A percentile compares a stretch with the other conserved stretches of the same genome.
Evolutionary conservation across 2,888 invertebrate species (phyloP).

Genomic region (Pinctada fucata): DNA sequence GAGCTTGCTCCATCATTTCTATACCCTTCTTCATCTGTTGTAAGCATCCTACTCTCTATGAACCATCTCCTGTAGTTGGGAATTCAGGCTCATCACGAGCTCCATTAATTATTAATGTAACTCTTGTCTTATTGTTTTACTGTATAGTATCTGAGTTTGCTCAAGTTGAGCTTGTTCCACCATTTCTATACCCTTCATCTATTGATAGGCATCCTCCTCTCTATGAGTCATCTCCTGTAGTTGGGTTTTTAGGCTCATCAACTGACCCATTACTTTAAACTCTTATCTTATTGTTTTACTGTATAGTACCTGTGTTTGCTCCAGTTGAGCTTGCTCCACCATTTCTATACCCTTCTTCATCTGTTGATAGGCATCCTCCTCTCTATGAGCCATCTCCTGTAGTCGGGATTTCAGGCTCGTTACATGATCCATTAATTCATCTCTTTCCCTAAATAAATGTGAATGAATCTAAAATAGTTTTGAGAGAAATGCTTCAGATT

Average conservation of each 20-base stretch:
- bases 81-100: slow-evolving; percentile 65
- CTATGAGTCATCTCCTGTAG: slow-evolving; percentile 66
- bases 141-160: slow-evolving; percentile 71
- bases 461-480: not conserved
- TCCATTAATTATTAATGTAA: slow-evolving; percentile 71
- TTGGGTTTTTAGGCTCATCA: slow-evolving; percentile 62
- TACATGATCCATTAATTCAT: slow-evolving; percentile 71
- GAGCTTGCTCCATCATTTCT: slow-evolving; percentile 74
- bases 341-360: slow-evolving; percentile 73
- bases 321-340: slow-evolving; percentile 75
- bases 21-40: slow-evolving; percentile 74
- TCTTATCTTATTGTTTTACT: slow-evolving; percentile 62
- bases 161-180: slow-evolving; percentile 76
- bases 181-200: slow-evolving; percentile 75
- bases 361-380: slow-evolving; percentile 74
- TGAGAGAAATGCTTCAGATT: no score
- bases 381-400: slow-evolving; percentile 66
- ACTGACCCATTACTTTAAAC: slow-evolving; percentile 70
- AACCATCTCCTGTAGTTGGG: slow-evolving; percentile 63
- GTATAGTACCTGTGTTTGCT: slow-evolving; percentile 65
- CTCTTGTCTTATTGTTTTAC: no score
- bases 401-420: slow-evolving; percentile 62
- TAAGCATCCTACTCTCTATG: slow-evolving; percentile 74
- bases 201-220: slow-evolving; percentile 74
- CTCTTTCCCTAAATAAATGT: slow-evolving; percentile 66